These are phyloP conservation scores for Hippocampus barbouri DNA, from an alignment of 2,113 vertebrate species.

Conservation along the genomic window DNA sequence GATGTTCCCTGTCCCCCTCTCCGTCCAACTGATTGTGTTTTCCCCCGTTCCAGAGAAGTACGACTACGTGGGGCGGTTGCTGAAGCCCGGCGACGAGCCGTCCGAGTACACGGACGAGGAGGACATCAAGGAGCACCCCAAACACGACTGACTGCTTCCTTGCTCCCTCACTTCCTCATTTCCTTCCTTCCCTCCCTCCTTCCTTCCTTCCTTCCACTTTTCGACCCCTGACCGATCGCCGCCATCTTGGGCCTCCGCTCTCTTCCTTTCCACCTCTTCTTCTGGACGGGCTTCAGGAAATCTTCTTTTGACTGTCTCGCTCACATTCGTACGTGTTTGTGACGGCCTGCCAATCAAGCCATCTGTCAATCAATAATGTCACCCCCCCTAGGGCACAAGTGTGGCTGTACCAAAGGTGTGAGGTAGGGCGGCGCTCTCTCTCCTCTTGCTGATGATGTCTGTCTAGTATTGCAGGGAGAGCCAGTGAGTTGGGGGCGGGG, in stretches of 20 bases:
- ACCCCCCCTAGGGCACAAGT: slow-evolving; percentile 46
- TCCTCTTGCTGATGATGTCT: slow-evolving; percentile 69
- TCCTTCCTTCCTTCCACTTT: slow-evolving; percentile 44
- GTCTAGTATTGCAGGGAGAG: slow-evolving; percentile 67
- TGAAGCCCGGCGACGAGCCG: slow-evolving; percentile 97
- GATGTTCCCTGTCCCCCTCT: too few relatives aligned
- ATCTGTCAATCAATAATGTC: neutral
- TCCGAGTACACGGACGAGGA: slow-evolving; percentile 99
- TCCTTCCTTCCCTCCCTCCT: slow-evolving; percentile 39
- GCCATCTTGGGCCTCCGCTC: slow-evolving; percentile 27
- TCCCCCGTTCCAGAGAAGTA: slow-evolving; percentile 84
- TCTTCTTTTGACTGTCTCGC: slow-evolving; percentile 42
- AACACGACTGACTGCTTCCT: slow-evolving; percentile 89
- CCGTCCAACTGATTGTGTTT: neutral
- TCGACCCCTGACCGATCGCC: slow-evolving; percentile 62
- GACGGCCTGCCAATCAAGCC: slow-evolving; percentile 47
- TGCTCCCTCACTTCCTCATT: neutral
- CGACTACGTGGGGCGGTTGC: slow-evolving; percentile 94
- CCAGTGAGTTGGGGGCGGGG: slow-evolving; percentile 12
- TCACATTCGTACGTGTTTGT: slow-evolving; percentile 49
- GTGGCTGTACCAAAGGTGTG: slow-evolving; percentile 62
- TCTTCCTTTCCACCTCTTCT: slow-evolving; percentile 32
- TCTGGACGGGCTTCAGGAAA: slow-evolving; percentile 13
- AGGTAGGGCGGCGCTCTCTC: slow-evolving; percentile 46
- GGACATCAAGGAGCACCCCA: slow-evolving; percentile 96